Percentiles rank a stretch among this genome's conserved stretches.
Conservation (phyloP, 1,140 invertebrate species). For the Meloidogyne exigua region DNA sequence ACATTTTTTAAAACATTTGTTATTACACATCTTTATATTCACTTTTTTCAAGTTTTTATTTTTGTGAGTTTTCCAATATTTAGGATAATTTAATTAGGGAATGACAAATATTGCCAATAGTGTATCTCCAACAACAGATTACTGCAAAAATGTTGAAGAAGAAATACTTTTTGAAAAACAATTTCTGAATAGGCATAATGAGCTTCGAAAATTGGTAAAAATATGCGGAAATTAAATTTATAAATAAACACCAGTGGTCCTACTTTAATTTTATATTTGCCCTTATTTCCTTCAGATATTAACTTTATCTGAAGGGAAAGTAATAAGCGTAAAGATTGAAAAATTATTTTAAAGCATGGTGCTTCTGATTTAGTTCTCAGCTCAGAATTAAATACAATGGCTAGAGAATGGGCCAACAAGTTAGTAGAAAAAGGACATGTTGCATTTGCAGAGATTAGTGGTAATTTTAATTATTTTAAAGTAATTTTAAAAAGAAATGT, state of each 20-base stretch:
- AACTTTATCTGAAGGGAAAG: conserved; percentile 2
- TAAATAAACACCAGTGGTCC: too few species aligned
- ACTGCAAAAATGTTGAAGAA: conserved; percentile 13
- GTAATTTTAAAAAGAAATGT: conserved; percentile 1
- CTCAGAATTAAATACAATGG: conserved; percentile 45
- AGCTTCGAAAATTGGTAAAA: conserved; percentile 39
- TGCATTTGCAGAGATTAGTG: conserved; percentile 48
- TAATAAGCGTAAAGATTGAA: conserved; percentile 3
- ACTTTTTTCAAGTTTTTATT: too few species aligned
- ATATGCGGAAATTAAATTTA: too few species aligned
- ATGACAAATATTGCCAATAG: background rate
- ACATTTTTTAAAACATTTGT: too few species aligned
- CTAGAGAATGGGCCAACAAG: conserved; percentile 57
- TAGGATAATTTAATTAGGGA: background rate
- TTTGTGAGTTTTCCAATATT: too few species aligned
- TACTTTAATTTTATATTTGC: too few species aligned
- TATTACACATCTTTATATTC: too few species aligned
- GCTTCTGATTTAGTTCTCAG: conserved; percentile 42
- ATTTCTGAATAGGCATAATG: conserved; percentile 50
- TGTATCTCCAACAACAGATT: background rate
- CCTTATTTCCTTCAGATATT: too few species aligned
- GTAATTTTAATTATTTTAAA: conserved; percentile 14
- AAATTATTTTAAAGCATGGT: conserved; percentile 47
- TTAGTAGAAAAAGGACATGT: conserved; percentile 49
- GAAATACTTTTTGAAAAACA: conserved; percentile 43